phyloP scores from a whole-genome alignment of 2,797 vertebrate species.

The Notolepis coatsorum region DNA sequence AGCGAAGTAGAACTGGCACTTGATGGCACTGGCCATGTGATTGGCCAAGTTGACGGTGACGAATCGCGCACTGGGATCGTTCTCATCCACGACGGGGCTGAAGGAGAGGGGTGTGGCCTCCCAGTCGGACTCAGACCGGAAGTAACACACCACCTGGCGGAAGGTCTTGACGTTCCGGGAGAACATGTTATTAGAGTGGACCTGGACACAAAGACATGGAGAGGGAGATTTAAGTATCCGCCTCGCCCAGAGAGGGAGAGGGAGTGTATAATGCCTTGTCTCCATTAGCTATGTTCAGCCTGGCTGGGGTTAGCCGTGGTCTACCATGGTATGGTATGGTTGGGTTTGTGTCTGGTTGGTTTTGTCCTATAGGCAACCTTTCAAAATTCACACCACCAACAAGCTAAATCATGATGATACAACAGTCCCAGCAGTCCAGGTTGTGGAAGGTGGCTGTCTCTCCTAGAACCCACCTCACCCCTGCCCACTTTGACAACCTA shows the following conservation, averaged over 20 bases:
- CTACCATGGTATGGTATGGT: no score
- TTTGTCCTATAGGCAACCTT: no score
- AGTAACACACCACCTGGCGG: conserved; percentile 92
- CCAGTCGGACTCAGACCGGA: conserved; percentile 93
- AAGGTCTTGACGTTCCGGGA: conserved; percentile 91
- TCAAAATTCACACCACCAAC: no score
- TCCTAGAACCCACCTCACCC: no score
- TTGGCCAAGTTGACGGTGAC: conserved; percentile 92
- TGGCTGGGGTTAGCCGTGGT: no score
- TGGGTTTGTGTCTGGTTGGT: no score
- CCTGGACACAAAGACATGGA: conserved; percentile 69
- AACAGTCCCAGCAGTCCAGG: no score
- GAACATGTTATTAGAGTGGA: conserved; percentile 99
- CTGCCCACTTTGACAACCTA: no score
- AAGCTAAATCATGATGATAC: no score
- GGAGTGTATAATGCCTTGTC: conserved; percentile 14
- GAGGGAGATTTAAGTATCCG: background rate
- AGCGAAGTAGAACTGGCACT: conserved; percentile 96
- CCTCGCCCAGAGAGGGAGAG: background rate
- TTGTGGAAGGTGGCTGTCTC: no score
- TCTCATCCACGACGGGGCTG: conserved; percentile 87
- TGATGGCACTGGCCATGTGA: conserved; percentile 96
- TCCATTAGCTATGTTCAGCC: no score
- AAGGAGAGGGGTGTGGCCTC: conserved; percentile 86
- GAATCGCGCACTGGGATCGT: conserved; percentile 92